Evolutionary conservation across 2,888 invertebrate species (phyloP).

Genomic region (Pseudoips prasinana): DNA sequence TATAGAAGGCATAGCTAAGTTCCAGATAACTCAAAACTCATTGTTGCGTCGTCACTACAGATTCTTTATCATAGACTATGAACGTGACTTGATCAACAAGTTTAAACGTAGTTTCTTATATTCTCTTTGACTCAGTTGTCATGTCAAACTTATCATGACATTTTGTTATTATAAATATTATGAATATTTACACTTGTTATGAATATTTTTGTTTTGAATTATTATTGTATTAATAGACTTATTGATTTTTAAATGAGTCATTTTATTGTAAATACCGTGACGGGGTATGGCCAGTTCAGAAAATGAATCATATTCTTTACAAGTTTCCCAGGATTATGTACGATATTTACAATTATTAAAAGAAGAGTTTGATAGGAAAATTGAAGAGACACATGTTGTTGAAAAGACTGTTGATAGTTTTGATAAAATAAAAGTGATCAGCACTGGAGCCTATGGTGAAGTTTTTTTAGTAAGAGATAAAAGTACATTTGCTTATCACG

Average conservation of each 20-base stretch:
- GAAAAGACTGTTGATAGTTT: conserved; percentile 80
- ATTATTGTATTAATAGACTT: background rate
- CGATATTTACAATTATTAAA: conserved; percentile 64
- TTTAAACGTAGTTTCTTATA: no score
- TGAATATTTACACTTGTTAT: background rate
- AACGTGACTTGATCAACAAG: no score
- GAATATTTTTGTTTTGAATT: background rate
- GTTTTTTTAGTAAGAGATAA: conserved; percentile 89
- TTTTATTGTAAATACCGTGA: conserved; percentile 21
- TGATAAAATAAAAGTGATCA: conserved; percentile 88
- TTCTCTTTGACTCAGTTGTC: no score
- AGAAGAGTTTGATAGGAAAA: conserved; percentile 54
- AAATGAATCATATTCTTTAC: conserved; percentile 47
- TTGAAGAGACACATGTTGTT: conserved; percentile 25
- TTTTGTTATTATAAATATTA: background rate
- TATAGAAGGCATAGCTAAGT: no score
- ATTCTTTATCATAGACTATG: no score
- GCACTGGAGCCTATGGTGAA: conserved; percentile 94
- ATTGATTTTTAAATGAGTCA: conserved; percentile 44
- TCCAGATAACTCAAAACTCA: no score
- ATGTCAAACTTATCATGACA: no score
- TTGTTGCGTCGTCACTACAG: no score
- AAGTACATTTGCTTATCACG: conserved; percentile 84
- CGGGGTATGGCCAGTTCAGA: conserved; percentile 56
- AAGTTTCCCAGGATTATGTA: conserved; percentile 56